Evolutionary conservation across 37 sponge, comb jelly and placozoan genomes (phyloP).

Genomic region (Ianthella basta): DNA sequence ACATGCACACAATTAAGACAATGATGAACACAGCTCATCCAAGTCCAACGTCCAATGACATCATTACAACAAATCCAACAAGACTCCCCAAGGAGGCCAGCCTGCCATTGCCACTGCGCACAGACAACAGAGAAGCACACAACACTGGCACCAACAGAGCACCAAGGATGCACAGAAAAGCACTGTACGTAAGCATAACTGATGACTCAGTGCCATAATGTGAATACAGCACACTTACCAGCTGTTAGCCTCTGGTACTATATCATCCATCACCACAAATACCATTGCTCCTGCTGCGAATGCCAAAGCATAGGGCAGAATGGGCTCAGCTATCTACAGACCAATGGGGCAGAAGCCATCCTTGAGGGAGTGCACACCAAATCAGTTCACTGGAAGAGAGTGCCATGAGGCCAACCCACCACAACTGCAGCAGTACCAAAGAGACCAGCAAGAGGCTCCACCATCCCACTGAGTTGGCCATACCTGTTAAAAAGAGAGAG

Average conservation of each 20-base stretch:
- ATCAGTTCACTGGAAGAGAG: background rate
- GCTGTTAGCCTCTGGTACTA: slow-evolving; percentile 84
- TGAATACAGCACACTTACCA: slow-evolving; percentile 48
- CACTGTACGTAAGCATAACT: too few species aligned
- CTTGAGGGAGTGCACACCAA: background rate
- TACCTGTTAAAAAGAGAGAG: slow-evolving; percentile 65
- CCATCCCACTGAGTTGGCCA: slow-evolving; percentile 98
- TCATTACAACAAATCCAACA: slow-evolving; percentile 95
- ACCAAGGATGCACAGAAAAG: background rate
- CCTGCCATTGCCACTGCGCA: slow-evolving; percentile 85
- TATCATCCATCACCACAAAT: slow-evolving; percentile 92
- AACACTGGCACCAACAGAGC: background rate
- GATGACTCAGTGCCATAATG: background rate
- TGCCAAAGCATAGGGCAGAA: slow-evolving; percentile 91
- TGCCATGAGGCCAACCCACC: slow-evolving; percentile 58
- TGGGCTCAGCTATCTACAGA: slow-evolving; percentile 81
- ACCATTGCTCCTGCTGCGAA: slow-evolving; percentile 99
- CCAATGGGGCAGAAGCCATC: background rate
- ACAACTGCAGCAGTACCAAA: slow-evolving; percentile 79
- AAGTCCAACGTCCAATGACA: slow-evolving; percentile 95
- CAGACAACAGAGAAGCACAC: background rate
- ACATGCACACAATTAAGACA: background rate
- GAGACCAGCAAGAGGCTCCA: slow-evolving; percentile 95
- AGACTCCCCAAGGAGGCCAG: slow-evolving; percentile 75
- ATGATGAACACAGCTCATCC: slow-evolving; percentile 47